Conservation (phyloP, 2,888 invertebrate species). For the Orgyia antiqua region DNA sequence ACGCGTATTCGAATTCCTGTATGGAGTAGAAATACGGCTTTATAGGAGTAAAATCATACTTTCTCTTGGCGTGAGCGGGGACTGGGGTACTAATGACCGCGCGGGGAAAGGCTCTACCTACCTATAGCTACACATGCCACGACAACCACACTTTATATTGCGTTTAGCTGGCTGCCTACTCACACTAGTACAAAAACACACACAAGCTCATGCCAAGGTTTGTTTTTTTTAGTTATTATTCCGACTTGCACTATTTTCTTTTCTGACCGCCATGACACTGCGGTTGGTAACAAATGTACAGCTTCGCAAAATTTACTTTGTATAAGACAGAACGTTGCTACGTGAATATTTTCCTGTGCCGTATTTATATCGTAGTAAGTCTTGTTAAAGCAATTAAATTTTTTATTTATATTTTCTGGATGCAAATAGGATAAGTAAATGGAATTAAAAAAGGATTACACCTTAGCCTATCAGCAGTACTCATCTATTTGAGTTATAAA, state of each 20-base stretch:
- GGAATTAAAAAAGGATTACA: too few relatives aligned
- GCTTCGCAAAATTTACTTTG: conserved; percentile 28
- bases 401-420: too few relatives aligned
- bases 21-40: conserved; percentile 78
- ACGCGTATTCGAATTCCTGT: conserved; percentile 75
- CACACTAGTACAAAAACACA: conserved; percentile 54
- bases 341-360: too few relatives aligned
- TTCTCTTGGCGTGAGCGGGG: conserved; percentile 68
- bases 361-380: too few relatives aligned
- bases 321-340: conserved; percentile 22
- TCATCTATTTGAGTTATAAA: too few relatives aligned
- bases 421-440: too few relatives aligned
- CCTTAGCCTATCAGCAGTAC: too few relatives aligned
- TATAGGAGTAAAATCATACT: conserved; percentile 79
- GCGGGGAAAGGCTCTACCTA: conserved; percentile 66
- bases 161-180: conserved; percentile 73
- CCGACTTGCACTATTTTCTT: conserved; percentile 69
- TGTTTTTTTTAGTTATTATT: conserved; percentile 70
- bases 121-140: conserved; percentile 62
- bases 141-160: conserved; percentile 77
- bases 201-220: conserved; percentile 46
- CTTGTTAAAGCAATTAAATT: too few relatives aligned
- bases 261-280: conserved; percentile 44
- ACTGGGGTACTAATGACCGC: conserved; percentile 75
- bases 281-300: conserved; percentile 31